Base-by-base conservation (phyloP, 2,888 invertebrate species). In the Pogonocherus hispidulus region DNA sequence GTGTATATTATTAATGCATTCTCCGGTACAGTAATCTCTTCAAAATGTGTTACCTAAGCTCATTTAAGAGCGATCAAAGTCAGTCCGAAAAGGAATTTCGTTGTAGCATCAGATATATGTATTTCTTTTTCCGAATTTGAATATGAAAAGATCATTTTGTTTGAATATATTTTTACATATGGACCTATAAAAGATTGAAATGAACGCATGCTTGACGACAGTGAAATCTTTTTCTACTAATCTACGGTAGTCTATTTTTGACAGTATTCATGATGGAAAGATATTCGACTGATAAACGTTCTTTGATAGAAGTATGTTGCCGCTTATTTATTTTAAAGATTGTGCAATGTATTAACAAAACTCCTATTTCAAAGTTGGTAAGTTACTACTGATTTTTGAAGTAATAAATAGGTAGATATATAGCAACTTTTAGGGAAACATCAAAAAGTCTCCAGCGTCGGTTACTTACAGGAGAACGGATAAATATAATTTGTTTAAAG, bases 91-190 rank as follows among this genome's bases (percentile, higher is more conserved):
- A 27, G 59, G 32, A 19, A 27, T 47, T 47, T 59, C 27, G 16
- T 16, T 19, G 47, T 47, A 47, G 11, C 46, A 59, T 59, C 59
- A 59, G 47, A 59, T 59, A 59, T 46, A 18, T n/a, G n/a, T n/a
- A 59, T 23, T 47, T 35, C 59, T 32, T 47, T 57, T 59, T 46
- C 47, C 9, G 23, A 47, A 59, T 47, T 47, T 59, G 18, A 59
- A 59, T 59, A 59, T 47, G 47, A 59, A 57, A 23, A 46, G 55
- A 55, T 22, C 55, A 44, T 59, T 59, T 59, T 59, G 47, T 59
- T 20, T 41, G n/a, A 59, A 35, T 59, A n/a, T 59, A 20, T 59
- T 59, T 49, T n/a, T 59, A 47, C 59, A 59, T 49, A 59, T 19
- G 47, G 20, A 59, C 41, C 37, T 35, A 35, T 19, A 35, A 11